Percentiles rank a stretch among this genome's conserved stretches.
Conservation (phyloP, 2,888 invertebrate species). For the Serripes groenlandicus region DNA sequence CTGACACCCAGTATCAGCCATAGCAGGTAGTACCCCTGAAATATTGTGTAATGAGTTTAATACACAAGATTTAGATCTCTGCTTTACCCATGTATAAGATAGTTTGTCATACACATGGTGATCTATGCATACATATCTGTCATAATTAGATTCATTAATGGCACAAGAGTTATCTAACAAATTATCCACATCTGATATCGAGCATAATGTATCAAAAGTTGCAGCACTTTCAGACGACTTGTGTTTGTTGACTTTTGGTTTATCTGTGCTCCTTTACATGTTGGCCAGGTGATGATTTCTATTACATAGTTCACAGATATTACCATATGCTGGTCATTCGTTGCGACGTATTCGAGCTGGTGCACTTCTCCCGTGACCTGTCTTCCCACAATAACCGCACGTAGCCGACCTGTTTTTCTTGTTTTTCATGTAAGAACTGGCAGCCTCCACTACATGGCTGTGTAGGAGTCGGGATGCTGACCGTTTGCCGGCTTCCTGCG, state of each 20-base stretch:
- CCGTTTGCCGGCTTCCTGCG: constrained; percentile 69
- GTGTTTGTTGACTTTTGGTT: constrained; percentile 6
- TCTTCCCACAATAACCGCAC: constrained; percentile 62
- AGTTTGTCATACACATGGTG: constrained; percentile 67
- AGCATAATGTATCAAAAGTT: constrained; percentile 28
- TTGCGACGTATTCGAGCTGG: constrained; percentile 25
- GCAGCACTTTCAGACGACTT: too few species aligned
- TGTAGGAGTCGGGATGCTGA: constrained; percentile 64
- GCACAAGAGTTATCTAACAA: neutral
- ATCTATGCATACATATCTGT: constrained; percentile 37
- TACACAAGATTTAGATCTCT: constrained; percentile 56
- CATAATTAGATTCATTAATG: neutral
- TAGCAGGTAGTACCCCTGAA: neutral
- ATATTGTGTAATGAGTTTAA: neutral
- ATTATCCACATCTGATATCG: neutral
- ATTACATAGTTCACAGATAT: constrained; percentile 47
- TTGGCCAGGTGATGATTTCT: constrained; percentile 47
- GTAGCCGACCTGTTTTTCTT: neutral
- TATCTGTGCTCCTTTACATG: constrained; percentile 39
- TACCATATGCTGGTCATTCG: constrained; percentile 61
- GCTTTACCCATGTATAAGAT: constrained; percentile 28
- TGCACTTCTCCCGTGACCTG: constrained; percentile 49
- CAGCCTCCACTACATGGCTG: constrained; percentile 37
- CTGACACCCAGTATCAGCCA: constrained; percentile 67
- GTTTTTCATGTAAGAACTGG: constrained; percentile 44